Conservation (phyloP, 1,140 invertebrate species). For the Pseudomyrmex pallidus region DNA sequence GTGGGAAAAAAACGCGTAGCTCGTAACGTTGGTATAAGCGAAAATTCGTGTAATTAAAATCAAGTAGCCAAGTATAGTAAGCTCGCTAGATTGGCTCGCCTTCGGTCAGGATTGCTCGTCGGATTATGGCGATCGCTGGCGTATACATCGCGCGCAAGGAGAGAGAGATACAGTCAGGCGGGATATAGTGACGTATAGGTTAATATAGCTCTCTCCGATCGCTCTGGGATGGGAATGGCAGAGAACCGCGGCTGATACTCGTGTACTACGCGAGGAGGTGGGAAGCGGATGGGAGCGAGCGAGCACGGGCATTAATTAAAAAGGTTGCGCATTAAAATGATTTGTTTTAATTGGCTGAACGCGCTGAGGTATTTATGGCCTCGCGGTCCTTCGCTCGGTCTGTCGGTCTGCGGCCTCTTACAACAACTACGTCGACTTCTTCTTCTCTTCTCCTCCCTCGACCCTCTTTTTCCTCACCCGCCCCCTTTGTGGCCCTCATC, state of each 20-base stretch:
- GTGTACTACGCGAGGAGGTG: conserved; percentile 73
- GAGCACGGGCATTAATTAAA: conserved; percentile 85
- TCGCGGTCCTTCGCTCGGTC: conserved; percentile 78
- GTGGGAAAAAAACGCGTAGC: background rate
- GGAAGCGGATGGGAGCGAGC: conserved; percentile 79
- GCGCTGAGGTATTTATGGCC: conserved; percentile 85
- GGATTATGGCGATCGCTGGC: conserved; percentile 33
- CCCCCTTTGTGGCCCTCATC: conserved; percentile 39
- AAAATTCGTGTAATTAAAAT: conserved; percentile 81
- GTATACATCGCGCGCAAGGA: conserved; percentile 11
- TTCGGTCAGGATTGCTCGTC: conserved; percentile 37
- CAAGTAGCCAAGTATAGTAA: conserved; percentile 74
- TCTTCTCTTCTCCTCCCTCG: conserved; percentile 45
- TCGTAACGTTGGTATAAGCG: conserved; percentile 40
- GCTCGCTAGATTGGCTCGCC: conserved; percentile 53
- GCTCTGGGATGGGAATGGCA: conserved; percentile 76
- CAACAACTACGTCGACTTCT: conserved; percentile 70
- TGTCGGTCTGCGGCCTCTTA: conserved; percentile 75
- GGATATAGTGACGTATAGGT: conserved; percentile 72
- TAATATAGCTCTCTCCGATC: conserved; percentile 78
- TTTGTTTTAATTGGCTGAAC: conserved; percentile 86
- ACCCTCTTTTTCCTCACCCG: conserved; percentile 43
- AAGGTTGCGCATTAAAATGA: conserved; percentile 86
- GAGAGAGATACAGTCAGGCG: conserved; percentile 43
- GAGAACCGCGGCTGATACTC: conserved; percentile 65